Evolutionary conservation across 2,113 vertebrate genomes (phyloP).

Genomic region (Pristiophorus japonicus): DNA sequence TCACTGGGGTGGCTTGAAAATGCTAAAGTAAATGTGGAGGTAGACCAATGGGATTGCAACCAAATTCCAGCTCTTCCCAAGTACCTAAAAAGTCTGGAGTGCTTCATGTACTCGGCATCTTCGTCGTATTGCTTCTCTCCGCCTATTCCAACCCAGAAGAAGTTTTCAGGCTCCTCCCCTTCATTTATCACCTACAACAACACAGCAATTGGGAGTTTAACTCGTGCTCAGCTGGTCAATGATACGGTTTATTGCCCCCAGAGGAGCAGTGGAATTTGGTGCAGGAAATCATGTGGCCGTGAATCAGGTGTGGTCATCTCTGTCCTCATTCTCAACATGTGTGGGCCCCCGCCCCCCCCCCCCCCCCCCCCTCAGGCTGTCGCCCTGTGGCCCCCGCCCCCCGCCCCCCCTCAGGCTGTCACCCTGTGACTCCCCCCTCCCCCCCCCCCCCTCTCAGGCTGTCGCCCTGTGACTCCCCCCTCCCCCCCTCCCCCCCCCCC

Average conservation of each 20-base stretch:
- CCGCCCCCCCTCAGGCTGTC: too few relatives aligned
- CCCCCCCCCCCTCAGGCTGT: too few relatives aligned
- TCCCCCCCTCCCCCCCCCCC: too few relatives aligned
- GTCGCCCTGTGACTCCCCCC: too few relatives aligned
- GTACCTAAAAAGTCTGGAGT: slow-evolving; percentile 87
- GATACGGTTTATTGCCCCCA: not conserved
- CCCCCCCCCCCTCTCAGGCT: too few relatives aligned
- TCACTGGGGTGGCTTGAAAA: not conserved
- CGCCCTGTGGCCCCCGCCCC: too few relatives aligned
- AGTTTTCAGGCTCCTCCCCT: slow-evolving; percentile 94
- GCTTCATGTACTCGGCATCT: slow-evolving; percentile 91
- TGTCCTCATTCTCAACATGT: not conserved
- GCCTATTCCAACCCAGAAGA: slow-evolving; percentile 97
- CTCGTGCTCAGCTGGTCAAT: not conserved
- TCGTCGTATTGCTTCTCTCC: slow-evolving; percentile 85
- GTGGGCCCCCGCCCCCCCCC: too few relatives aligned
- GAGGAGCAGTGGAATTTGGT: not conserved
- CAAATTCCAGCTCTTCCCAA: slow-evolving; percentile 34
- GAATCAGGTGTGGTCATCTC: not conserved
- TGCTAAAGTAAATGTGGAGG: not conserved
- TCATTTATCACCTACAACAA: slow-evolving; percentile 80
- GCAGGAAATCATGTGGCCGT: not conserved
- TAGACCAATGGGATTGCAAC: not conserved
- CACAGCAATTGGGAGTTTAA: not conserved
- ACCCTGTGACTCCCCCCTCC: too few relatives aligned